Percentiles rank a stretch among this genome's conserved stretches.
phyloP scores from a whole-genome alignment of 2,797 vertebrate genomes.

The Muscicapa comitata region DNA sequence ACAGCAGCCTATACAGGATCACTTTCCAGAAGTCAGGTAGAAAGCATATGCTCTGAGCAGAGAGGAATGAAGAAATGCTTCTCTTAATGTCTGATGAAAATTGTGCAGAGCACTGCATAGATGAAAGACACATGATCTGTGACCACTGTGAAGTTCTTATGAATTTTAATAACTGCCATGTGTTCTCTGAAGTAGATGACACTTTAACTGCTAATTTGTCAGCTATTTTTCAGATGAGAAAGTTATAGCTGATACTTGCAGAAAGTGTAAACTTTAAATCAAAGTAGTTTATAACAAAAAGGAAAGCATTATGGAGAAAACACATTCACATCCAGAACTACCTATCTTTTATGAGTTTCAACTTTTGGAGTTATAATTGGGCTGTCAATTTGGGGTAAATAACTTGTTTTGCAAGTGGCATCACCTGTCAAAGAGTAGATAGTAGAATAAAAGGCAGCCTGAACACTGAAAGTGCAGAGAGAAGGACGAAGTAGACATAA shows the following conservation, averaged over 20 bases:
- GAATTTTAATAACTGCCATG: constrained; percentile 35
- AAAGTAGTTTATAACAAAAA: background rate
- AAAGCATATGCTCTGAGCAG: background rate
- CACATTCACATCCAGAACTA: background rate
- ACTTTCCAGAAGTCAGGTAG: background rate
- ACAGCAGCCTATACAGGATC: background rate
- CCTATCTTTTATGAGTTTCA: background rate
- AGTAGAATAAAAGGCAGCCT: background rate
- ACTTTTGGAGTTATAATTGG: background rate
- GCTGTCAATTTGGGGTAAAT: background rate
- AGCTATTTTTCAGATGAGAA: constrained; percentile 22
- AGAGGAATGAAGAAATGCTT: background rate
- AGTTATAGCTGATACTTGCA: background rate
- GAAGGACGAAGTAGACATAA: background rate
- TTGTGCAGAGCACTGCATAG: background rate
- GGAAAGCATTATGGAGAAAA: background rate
- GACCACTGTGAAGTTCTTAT: constrained; percentile 38
- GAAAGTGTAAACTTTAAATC: background rate
- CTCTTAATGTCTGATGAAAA: background rate
- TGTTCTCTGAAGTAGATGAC: constrained; percentile 33
- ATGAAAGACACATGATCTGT: constrained; percentile 28
- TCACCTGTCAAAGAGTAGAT: background rate
- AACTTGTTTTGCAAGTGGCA: background rate
- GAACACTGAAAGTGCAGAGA: background rate
- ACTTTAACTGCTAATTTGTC: constrained; percentile 39